Evolutionary conservation across 2,888 invertebrate genomes (phyloP).

Genomic region (Scrobipalpa costella): DNA sequence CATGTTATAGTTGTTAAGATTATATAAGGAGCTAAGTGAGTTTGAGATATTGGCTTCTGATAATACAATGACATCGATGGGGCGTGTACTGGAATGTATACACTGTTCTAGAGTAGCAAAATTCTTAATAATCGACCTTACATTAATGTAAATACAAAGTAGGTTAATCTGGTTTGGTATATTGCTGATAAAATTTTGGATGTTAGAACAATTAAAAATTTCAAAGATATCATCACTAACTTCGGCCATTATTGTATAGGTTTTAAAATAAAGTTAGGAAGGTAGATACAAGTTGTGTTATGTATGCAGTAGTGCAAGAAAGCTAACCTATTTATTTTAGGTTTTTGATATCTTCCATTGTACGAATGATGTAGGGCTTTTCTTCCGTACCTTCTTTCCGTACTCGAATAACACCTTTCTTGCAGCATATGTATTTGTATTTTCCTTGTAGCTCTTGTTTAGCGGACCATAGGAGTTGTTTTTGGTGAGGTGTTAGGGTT

Average conservation of each 20-base stretch:
- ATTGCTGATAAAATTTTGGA: slow-evolving; percentile 12
- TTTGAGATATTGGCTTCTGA: slow-evolving; percentile 6
- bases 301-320: too few relatives aligned
- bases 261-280: not conserved
- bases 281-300: too few relatives aligned
- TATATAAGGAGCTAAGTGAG: not conserved
- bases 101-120: too few relatives aligned
- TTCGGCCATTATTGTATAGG: not conserved
- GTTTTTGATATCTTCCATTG: not conserved
- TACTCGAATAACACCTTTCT: slow-evolving; percentile 10
- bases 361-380: too few relatives aligned
- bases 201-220: not conserved
- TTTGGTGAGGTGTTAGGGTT: slow-evolving; percentile 22
- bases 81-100: too few relatives aligned
- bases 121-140: too few relatives aligned
- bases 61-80: slow-evolving; percentile 9
- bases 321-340: not conserved
- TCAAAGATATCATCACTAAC: too few relatives aligned
- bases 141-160: too few relatives aligned
- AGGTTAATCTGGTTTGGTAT: too few relatives aligned
- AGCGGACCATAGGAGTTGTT: slow-evolving; percentile 1
- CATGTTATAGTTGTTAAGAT: too few relatives aligned
- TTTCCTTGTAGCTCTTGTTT: not conserved
- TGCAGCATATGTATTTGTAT: slow-evolving; percentile 7
- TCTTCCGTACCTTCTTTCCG: too few relatives aligned